Conservation (phyloP, 2,113 vertebrate genomes). For the Atrichornis clamosus region DNA sequence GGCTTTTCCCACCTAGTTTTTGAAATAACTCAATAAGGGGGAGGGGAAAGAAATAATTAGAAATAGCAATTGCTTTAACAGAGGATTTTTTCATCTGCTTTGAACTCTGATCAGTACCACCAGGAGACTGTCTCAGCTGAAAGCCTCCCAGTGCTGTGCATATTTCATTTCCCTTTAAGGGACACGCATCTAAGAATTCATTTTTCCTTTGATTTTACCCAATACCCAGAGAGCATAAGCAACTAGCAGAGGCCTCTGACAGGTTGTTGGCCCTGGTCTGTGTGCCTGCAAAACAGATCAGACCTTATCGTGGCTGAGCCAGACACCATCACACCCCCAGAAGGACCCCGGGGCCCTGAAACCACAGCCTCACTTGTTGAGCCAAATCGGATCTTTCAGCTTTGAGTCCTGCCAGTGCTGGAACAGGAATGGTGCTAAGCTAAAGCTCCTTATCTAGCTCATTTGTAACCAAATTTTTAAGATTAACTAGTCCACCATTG, state of each 20-base stretch:
- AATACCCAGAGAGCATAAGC: background rate
- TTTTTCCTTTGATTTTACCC: background rate
- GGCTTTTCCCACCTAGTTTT: background rate
- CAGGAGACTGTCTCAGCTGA: background rate
- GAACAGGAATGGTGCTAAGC: background rate
- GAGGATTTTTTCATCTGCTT: background rate
- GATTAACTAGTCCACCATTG: background rate
- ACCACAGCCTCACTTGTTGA: background rate
- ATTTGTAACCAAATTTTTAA: background rate
- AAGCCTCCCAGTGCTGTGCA: background rate
- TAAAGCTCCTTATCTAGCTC: conserved; percentile 10
- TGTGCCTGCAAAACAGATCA: background rate
- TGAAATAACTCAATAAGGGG: background rate
- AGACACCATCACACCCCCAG: background rate
- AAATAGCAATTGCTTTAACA: background rate
- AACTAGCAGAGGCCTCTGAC: background rate
- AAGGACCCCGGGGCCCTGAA: background rate
- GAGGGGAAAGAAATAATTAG: background rate
- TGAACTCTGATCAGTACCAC: background rate
- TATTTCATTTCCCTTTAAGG: background rate
- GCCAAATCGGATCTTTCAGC: background rate
- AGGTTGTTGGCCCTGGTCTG: background rate
- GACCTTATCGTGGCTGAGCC: background rate
- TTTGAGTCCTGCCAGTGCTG: background rate
- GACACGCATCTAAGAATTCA: background rate